phyloP scores from a whole-genome alignment of 2,797 vertebrate genomes.

The Steatocranus sp. region DNA sequence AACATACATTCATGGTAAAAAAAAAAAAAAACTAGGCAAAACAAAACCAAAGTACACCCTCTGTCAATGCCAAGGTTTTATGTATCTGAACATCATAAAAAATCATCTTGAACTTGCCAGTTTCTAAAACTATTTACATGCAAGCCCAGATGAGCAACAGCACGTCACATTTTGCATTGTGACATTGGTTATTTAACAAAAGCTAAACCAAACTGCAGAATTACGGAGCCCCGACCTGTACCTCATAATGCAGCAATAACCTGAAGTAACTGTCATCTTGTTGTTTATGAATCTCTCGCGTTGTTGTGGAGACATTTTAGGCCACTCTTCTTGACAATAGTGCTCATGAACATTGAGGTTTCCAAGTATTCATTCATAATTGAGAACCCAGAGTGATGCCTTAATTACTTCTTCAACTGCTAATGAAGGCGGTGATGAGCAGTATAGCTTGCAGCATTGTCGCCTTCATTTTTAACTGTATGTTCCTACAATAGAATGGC shows the following conservation, averaged over 20 bases:
- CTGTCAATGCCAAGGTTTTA: neutral
- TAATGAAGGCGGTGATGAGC: neutral
- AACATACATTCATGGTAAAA: neutral
- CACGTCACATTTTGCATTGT: accelerated
- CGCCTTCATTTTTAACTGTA: neutral
- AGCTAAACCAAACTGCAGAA: neutral
- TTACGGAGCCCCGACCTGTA: accelerated
- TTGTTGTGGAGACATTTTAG: neutral
- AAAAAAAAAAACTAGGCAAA: neutral
- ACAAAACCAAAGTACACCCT: neutral
- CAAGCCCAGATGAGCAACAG: neutral
- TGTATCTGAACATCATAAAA: neutral
- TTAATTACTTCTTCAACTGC: neutral
- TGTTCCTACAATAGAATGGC: neutral
- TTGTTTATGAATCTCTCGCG: accelerated
- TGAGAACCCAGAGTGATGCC: neutral
- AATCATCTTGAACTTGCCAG: neutral
- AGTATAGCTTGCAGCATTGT: neutral
- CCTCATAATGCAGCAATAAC: neutral
- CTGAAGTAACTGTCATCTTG: neutral
- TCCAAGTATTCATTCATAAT: neutral
- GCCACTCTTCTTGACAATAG: neutral
- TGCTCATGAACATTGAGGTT: neutral
- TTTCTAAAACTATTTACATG: neutral
- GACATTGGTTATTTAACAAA: neutral